phyloP scores from a whole-genome alignment of 2,113 vertebrate genomes.

The Syngnathoides biaculeatus region DNA sequence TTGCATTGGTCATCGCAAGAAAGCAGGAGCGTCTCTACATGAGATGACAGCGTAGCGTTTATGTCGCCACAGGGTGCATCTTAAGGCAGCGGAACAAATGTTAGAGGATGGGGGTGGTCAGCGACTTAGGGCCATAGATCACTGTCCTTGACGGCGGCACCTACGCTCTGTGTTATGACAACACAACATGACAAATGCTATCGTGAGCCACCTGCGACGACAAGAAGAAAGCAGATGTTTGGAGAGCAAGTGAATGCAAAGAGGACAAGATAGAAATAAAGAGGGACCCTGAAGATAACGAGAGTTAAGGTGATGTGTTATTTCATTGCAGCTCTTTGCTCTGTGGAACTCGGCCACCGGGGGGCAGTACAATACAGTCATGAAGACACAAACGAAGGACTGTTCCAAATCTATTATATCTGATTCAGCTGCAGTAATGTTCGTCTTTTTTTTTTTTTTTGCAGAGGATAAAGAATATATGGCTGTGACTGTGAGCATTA shows the following conservation, averaged over 20 bases:
- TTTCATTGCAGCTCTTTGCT: no score
- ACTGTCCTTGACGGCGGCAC: slow-evolving; percentile 26
- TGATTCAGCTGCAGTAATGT: no score
- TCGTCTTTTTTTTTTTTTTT: no score
- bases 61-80: slow-evolving; percentile 49
- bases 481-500: no score
- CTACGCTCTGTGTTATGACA: slow-evolving; percentile 39
- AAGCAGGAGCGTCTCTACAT: slow-evolving; percentile 9
- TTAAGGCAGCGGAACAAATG: slow-evolving; percentile 54
- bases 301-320: not conserved
- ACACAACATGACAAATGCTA: slow-evolving; percentile 40
- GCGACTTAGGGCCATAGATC: slow-evolving; percentile 44
- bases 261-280: not conserved
- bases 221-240: slow-evolving; percentile 30
- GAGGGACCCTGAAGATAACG: not conserved
- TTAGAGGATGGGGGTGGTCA: slow-evolving; percentile 27
- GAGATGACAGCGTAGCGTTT: slow-evolving; percentile 25
- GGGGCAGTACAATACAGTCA: no score
- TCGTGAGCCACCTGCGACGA: slow-evolving; percentile 45
- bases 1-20: slow-evolving; percentile 15
- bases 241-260: not conserved
- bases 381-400: no score
- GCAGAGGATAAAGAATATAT: no score
- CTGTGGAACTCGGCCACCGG: no score
- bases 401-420: no score